These are phyloP conservation scores for Synanthedon andrenaeformis DNA, from an alignment of 2,888 invertebrate genomes.

Conservation along the genomic window DNA sequence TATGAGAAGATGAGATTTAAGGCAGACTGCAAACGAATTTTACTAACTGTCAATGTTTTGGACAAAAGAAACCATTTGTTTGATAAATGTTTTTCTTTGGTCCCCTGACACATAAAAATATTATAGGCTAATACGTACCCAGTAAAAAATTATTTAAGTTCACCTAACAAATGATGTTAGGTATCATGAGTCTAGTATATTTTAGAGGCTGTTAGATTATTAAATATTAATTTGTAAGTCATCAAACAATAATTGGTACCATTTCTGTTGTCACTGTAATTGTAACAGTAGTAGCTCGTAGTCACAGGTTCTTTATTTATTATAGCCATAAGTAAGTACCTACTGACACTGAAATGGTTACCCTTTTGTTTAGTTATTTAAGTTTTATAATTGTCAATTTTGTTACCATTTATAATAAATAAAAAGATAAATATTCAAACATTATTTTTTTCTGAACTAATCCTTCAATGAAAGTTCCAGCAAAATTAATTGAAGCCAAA, in stretches of 20 bases:
- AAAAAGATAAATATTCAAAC: neutral
- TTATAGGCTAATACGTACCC: no score
- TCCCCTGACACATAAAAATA: no score
- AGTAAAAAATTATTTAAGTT: no score
- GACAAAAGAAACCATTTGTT: no score
- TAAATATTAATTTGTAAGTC: slow-evolving; percentile 4
- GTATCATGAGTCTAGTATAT: neutral
- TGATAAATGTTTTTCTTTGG: no score
- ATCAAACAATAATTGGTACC: neutral
- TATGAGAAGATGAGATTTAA: slow-evolving; percentile 1
- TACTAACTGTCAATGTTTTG: neutral
- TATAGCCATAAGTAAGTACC: slow-evolving; percentile 28
- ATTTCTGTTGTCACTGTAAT: slow-evolving; percentile 12
- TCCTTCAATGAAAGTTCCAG: no score
- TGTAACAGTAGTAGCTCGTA: slow-evolving; percentile 18
- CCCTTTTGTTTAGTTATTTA: slow-evolving; percentile 13
- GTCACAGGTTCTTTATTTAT: slow-evolving; percentile 43
- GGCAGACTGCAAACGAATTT: slow-evolving; percentile 2
- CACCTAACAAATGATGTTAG: no score
- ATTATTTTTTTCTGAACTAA: neutral
- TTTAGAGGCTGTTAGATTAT: slow-evolving; percentile 13
- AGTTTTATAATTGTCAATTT: slow-evolving; percentile 22
- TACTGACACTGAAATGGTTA: slow-evolving; percentile 13
- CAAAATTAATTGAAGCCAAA: no score
- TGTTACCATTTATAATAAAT: slow-evolving; percentile 33